Evolutionary conservation across 1,140 invertebrate genomes (phyloP), one percentile per base, ranked within the genome.

Genomic region (Drosophila jambulina): DNA sequence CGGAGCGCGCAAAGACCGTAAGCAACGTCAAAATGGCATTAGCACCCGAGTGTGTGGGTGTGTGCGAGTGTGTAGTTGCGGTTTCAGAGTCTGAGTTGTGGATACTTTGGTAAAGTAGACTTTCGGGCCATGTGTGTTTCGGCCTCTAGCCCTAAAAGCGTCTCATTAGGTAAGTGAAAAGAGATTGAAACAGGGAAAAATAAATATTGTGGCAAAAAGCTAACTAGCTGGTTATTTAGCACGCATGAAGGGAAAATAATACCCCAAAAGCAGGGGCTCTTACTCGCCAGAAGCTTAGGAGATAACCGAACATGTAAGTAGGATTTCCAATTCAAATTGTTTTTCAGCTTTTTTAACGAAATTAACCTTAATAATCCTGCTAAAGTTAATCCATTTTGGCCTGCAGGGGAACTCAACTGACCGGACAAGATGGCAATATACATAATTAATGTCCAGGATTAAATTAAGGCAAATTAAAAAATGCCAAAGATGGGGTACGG

Each of bases 381-480:
- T 15, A 15, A 45, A 45, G 6, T 46, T 62, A 23, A 54, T 74
- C 36, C 25, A 40, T 38, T 49, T 48, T 71, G 23, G 9, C 12
- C 19, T 36, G 32, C 15, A 38, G 40, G 36, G 13, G 29, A 59
- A 23, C 43, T 36, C 17, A 29, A 75, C 32, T 40, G 23, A 57
- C 36, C 34, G 10, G 12, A 25, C 51, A 75, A 65, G 63, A 77
- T 43, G 51, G 48, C 51, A 42, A 43, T 69, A 72, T 32, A 9
- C 49, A 21, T 82, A 80, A 83, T 87, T 77, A 68, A 74, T 70
- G 69, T 51, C 67, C 45, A 65, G 74, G 54, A 76, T 65, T 40
- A 81, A 84, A 85, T 81, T 79, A 72, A 64, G 69, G 74, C 69
- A 85, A 81, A 88, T 88, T 90, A 90, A 75, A 71, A 88, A 78